Conservation (phyloP, 2,888 invertebrate genomes). For the Lasius platythorax region DNA sequence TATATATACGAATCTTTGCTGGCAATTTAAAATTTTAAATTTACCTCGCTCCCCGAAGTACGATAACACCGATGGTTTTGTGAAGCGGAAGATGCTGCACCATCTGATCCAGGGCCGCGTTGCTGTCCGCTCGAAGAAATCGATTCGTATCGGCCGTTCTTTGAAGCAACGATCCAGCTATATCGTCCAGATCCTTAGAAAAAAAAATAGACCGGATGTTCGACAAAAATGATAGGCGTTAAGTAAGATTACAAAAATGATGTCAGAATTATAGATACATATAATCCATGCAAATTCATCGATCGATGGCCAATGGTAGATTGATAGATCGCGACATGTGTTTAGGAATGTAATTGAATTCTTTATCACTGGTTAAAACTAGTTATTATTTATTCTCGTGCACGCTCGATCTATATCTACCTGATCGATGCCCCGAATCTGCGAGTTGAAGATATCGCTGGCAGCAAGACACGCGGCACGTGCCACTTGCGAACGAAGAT, state of each 20-base stretch:
- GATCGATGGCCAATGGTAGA: neutral
- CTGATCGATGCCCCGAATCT: constrained; percentile 84
- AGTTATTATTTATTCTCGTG: neutral
- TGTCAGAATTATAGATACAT: neutral
- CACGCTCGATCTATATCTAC: constrained; percentile 66
- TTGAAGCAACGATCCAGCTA: constrained; percentile 93
- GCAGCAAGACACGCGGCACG: constrained; percentile 94
- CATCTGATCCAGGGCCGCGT: constrained; percentile 93
- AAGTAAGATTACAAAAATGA: neutral
- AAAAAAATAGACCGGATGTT: neutral
- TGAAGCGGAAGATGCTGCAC: constrained; percentile 91
- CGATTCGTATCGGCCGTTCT: constrained; percentile 97
- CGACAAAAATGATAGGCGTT: neutral
- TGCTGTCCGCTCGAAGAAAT: constrained; percentile 96
- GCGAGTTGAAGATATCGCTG: constrained; percentile 92
- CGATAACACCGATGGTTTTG: constrained; percentile 90
- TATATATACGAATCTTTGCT: neutral
- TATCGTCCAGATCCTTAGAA: constrained; percentile 93
- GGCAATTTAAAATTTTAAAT: neutral
- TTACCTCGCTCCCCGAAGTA: constrained; percentile 89
- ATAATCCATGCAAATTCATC: neutral
- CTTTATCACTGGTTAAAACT: neutral
- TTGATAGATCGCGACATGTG: neutral
- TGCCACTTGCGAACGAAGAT: constrained; percentile 97
- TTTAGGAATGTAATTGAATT: no score